phyloP scores from a whole-genome alignment of 2,888 invertebrate species.

The Pachydiplax longipennis region DNA sequence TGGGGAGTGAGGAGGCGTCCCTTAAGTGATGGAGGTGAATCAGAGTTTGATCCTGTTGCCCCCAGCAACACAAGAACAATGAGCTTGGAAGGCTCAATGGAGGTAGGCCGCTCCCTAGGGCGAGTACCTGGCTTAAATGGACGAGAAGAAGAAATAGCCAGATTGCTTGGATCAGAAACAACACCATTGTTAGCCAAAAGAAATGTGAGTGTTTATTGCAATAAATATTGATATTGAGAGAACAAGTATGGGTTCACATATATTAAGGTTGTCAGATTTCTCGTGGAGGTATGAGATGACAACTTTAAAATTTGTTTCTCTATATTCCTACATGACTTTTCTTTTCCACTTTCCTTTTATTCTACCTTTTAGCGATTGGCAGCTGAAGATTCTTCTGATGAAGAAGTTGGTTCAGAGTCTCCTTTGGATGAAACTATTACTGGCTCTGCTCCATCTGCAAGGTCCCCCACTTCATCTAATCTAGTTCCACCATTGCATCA shows the following conservation, averaged over 20 bases:
- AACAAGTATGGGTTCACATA: not conserved
- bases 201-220: constrained; percentile 55
- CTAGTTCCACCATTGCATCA: not conserved
- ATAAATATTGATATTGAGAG: too few relatives aligned
- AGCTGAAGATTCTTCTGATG: constrained; percentile 82
- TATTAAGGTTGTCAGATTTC: not conserved
- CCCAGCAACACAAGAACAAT: constrained; percentile 7
- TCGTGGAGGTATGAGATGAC: not conserved
- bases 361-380: not conserved
- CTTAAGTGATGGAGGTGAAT: constrained; percentile 73
- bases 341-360: not conserved
- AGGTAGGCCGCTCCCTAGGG: not conserved
- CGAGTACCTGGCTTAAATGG: constrained; percentile 57
- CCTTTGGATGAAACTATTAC: constrained; percentile 71
- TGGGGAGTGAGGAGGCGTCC: constrained; percentile 92
- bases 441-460: not conserved
- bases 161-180: constrained; percentile 68
- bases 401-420: constrained; percentile 81
- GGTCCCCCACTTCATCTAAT: not conserved
- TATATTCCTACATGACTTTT: too few relatives aligned
- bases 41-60: constrained; percentile 19
- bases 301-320: not conserved
- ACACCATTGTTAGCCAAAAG: constrained; percentile 71
- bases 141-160: constrained; percentile 66
- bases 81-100: constrained; percentile 19